Evolutionary conservation across 1,140 invertebrate species (phyloP).

Genomic region (Charaxes varanes): DNA sequence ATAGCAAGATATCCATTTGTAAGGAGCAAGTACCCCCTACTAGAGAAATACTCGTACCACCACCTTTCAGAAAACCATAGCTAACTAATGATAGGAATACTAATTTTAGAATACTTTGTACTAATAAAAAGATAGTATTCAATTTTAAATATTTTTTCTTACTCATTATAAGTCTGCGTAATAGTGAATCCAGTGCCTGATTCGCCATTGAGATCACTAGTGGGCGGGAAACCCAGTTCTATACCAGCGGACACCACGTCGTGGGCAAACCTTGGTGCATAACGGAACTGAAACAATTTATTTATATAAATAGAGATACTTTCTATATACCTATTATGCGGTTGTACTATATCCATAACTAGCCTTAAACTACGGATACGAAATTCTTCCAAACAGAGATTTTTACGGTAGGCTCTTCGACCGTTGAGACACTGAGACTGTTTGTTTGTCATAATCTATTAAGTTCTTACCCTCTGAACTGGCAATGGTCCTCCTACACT

Average conservation of each 20-base stretch:
- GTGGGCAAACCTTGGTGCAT: constrained; percentile 60
- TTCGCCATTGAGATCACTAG: constrained; percentile 90
- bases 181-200: constrained; percentile 91
- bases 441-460: not conserved
- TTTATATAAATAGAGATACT: not conserved
- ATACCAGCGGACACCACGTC: constrained; percentile 62
- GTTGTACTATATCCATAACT: not conserved
- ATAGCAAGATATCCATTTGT: no score
- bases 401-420: no score
- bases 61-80: no score
- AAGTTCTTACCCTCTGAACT: constrained; percentile 66
- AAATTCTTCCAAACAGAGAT: no score
- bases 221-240: constrained; percentile 60
- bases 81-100: no score
- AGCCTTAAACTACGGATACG: no score
- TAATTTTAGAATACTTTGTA: not conserved
- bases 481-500: constrained; percentile 84
- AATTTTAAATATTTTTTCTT: constrained; percentile 19
- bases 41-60: no score
- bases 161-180: constrained; percentile 85
- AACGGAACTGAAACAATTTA: constrained; percentile 46
- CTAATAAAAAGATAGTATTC: not conserved
- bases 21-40: no score
- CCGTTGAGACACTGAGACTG: not conserved
- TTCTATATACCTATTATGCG: not conserved